Conservation (phyloP, 2,888 invertebrate species). For the Cryptophagus acutangulus region DNA sequence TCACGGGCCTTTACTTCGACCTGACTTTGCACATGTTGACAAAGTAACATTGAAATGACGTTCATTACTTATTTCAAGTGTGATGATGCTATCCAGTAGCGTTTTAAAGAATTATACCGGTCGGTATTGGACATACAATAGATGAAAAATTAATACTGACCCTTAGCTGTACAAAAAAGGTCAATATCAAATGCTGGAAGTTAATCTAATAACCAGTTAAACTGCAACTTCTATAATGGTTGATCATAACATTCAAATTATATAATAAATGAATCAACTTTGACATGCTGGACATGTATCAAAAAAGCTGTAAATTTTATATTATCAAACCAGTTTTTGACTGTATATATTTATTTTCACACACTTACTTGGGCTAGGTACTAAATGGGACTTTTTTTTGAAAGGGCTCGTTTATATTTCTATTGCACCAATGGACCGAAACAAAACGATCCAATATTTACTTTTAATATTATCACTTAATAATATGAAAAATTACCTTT, state of each 20-base stretch:
- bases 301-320: background rate
- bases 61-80: constrained; percentile 40
- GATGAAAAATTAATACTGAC: constrained; percentile 43
- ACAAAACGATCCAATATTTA: constrained; percentile 5
- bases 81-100: constrained; percentile 31
- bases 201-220: constrained; percentile 42
- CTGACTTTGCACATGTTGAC: constrained; percentile 31
- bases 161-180: constrained; percentile 34
- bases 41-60: constrained; percentile 39
- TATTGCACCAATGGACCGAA: constrained; percentile 6
- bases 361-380: constrained; percentile 4
- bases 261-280: constrained; percentile 40
- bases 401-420: background rate
- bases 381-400: background rate
- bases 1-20: constrained; percentile 31
- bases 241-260: constrained; percentile 42
- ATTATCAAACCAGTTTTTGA: constrained; percentile 2
- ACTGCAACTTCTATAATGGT: constrained; percentile 35
- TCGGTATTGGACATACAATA: constrained; percentile 37
- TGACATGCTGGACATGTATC: constrained; percentile 11
- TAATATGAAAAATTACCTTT: too few species aligned
- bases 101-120: constrained; percentile 31
- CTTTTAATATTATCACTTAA: constrained; percentile 5
- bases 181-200: constrained; percentile 37
- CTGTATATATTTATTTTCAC: constrained; percentile 15